phyloP scores from a whole-genome alignment of 2,113 vertebrate genomes.

The Gracilinanus agilis region DNA sequence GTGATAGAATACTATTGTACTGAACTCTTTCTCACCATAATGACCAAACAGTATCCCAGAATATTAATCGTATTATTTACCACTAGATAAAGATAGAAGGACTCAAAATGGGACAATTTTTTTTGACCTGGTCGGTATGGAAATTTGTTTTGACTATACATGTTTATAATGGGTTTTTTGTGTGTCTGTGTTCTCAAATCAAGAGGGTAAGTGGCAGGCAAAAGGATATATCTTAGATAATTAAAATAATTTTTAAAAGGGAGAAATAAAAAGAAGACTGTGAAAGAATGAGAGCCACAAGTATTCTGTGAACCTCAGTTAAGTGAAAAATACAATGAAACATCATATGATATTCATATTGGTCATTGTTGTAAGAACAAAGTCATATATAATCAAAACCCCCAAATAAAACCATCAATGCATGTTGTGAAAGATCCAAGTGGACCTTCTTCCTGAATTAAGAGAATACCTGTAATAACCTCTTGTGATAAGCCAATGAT shows the following conservation, averaged over 20 bases:
- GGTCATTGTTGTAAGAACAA: no score
- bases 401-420: no score
- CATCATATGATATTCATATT: background rate
- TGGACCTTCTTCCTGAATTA: background rate
- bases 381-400: no score
- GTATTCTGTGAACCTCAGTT: background rate
- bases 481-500: background rate
- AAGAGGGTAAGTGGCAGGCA: background rate
- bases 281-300: background rate
- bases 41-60: background rate
- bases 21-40: background rate
- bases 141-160: background rate
- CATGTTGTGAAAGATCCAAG: background rate
- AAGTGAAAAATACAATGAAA: background rate
- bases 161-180: background rate
- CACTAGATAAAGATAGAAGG: background rate
- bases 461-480: background rate
- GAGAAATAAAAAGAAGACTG: background rate
- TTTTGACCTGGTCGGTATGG: no score
- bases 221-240: background rate
- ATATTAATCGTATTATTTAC: background rate
- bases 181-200: background rate
- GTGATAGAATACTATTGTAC: background rate
- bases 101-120: background rate
- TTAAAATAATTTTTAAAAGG: background rate